Evolutionary conservation across 2,113 vertebrate species (phyloP), one percentile per base, ranked within the genome.

Genomic region (Piprites chloris): DNA sequence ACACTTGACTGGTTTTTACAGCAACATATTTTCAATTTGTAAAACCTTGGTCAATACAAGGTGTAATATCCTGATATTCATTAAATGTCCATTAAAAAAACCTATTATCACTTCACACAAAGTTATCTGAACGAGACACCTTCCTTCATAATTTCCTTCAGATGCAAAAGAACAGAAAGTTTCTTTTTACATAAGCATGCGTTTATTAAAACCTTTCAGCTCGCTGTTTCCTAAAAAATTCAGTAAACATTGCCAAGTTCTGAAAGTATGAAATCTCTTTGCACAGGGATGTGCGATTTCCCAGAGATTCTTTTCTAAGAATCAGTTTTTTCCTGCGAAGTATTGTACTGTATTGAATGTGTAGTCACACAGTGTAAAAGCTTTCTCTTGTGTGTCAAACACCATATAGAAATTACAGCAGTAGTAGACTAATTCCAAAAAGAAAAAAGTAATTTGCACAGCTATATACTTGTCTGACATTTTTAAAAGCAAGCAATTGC

Each of bases 201-300:
- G 44, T 85, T 47, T 65, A 56, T 82, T 62, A 96, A 97, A 96
- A 95, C 79, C 95, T 94, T 96, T 95, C 94, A 95, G 96, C 92
- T 97, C 90, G 16, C 9, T 32, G 35, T 61, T 75, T 82, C 61
- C 58, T 77, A 75, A 71, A 68, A 95, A 61, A 52, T 33, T 33
- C 53, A 73, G 9, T 41, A 65, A 76, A 83, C 5, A 72, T 41
- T 19, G 39, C 16, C 19, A 58, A n/a, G 22, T 56, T 92, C 49
- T 56, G n/a, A 35, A 83, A 68, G 19, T 32, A 79, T 10, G 39
- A 78, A 82, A 72, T 27, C 27, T 59, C 44, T 84, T 80, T 78
- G 39, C 30, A 74, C 14, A 47, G 39, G 21, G 52, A 11, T 2
- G 0, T 30, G 6, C 11, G 42, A 35, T 61, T 66, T 77, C 26